Evolutionary conservation across 2,888 invertebrate genomes (phyloP), one percentile per base, ranked within the genome.

Genomic region (Hydroisotoma schaefferi): DNA sequence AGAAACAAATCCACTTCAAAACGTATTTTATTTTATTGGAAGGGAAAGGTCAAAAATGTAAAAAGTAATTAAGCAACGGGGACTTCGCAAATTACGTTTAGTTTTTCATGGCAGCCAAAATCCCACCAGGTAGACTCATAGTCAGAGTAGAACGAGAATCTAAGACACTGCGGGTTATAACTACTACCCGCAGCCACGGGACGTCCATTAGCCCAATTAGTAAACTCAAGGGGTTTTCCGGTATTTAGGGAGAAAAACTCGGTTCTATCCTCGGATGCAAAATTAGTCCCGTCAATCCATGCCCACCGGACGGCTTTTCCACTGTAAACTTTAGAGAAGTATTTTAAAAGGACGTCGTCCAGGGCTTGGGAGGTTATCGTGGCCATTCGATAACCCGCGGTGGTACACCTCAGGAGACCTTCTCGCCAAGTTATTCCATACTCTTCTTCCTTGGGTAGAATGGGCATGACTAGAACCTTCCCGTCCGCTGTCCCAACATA

Each of bases 261-360:
- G 15, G 29, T 55, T 15, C 15, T 26, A 44, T 55, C 55, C 6
- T 49, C 48, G 28, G 43, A 28, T 43, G 37, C 38, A 25, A 59
- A 55, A 25, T 55, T 28, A 1, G 54, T 44, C 23, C 59, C 59
- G 26, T 59, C 59, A 37, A 59, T 59, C 59, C 59, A 59, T 1
- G 49, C 43, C 59, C 59, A 59, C 2, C 49, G 20, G 20, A 25
- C 27, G 15, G 26, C 8, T 15, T 8, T 20, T 23, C 29, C 18
- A 6, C 26, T 29, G 25, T 20, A 5, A 4, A 8, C 25, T 25
- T 20, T 23, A n/a, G n/a, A n/a, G 10, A 51, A 37, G 8, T 40
- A 48, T 1, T 46, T 48, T 12, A 40, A 22, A 2, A 59, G 20
- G 2, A 51, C 40, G 10, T 48, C 55, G 18, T 55, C 37, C 18